Evolutionary conservation across 2,113 vertebrate genomes (phyloP).

Genomic region (Strix uralensis): DNA sequence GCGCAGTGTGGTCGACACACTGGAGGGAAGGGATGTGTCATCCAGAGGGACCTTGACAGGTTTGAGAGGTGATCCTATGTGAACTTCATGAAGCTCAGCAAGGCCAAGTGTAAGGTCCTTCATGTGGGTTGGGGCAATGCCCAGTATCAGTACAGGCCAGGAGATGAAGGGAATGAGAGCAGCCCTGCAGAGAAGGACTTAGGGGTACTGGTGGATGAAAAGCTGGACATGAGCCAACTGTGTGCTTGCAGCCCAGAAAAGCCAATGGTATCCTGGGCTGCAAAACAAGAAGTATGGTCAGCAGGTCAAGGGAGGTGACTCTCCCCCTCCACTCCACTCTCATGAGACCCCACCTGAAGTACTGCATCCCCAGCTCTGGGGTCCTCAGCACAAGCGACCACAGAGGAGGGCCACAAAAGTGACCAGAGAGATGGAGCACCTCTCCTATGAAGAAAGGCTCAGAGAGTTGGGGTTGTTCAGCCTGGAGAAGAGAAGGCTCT

Average conservation of each 20-base stretch:
- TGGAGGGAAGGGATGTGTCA: not conserved
- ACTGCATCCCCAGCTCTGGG: not conserved
- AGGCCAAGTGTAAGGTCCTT: not conserved
- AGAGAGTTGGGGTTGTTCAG: not conserved
- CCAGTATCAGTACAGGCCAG: not conserved
- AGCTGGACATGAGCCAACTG: not conserved
- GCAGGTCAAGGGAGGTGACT: not conserved
- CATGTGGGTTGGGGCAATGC: accelerated
- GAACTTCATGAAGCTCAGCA: not conserved
- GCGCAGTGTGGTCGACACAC: accelerated
- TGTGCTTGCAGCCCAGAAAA: not conserved
- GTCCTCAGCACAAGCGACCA: not conserved
- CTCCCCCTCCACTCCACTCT: not conserved
- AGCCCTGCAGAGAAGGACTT: not conserved
- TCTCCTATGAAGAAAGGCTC: not conserved
- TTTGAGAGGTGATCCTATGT: not conserved
- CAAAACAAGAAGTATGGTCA: not conserved
- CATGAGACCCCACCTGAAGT: not conserved
- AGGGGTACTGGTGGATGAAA: not conserved
- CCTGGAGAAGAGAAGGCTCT: not conserved
- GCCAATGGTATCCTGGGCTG: not conserved
- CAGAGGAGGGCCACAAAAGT: not conserved
- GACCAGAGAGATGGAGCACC: not conserved
- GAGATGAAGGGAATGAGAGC: not conserved
- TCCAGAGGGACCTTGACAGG: not conserved